Evolutionary conservation across 1,140 invertebrate species (phyloP), one percentile per base, ranked within the genome.

Genomic region (Oryctes rhinoceros): DNA sequence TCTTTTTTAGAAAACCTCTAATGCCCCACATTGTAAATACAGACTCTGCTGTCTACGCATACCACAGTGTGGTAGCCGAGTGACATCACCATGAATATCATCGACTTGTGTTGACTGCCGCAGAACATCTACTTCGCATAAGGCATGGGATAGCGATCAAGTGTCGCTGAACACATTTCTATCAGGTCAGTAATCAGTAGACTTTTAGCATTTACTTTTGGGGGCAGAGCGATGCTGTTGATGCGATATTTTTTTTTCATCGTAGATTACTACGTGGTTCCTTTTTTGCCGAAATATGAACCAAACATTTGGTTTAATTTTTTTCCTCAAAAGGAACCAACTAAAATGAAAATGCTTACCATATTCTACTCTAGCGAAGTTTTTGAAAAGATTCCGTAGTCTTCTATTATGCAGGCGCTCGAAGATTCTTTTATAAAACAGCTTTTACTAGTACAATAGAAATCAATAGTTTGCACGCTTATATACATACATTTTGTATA

Each of bases 1-100:
- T 79, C 79, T 81, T 83, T 82, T 83, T 83, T 81, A 81, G 79
- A 83, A 81, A 80, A 24, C 81, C 83, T 82, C 84, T 81, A 83
- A 84, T 84, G 84, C 84, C 84, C 84, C 84, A 84, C 84, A 84
- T 84, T 81, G 81, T 81, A 80, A 83, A 65, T 78, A 79, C 53
- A 83, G 80, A 53, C 86, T 86, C 87, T 80, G 88, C 83, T 78
- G 87, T 86, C 83, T 75, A 74, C 84, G 84, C 76, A 81, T 79
- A 76, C 86, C 86, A 79, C 88, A 85, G 83, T 74, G 81, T 80
- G 77, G 48, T 67, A 67, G 65, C 65, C 3, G 20, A 67, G 20
- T 67, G 65, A 67, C 65, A 35, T 30, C 20, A 67, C 10, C 20
- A 67, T 78, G 76, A 77, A 79, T n/a, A 74, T 62, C 59, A 67